Conservation (phyloP, 2,888 invertebrate genomes). For the Spisula solida region DNA sequence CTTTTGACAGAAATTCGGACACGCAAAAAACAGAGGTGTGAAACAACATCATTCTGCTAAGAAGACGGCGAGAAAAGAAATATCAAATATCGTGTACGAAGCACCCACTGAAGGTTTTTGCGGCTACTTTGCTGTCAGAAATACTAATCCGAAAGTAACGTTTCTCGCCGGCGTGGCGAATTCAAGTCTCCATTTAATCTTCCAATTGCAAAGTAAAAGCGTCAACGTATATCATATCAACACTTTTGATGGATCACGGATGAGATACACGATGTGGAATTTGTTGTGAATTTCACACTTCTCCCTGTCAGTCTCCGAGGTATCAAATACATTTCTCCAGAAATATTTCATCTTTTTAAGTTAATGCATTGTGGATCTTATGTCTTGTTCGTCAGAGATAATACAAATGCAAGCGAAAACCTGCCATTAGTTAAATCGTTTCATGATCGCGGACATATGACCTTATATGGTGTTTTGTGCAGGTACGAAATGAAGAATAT, state of each 20-base stretch:
- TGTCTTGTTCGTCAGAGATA: too few species aligned
- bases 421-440: too few species aligned
- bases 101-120: background rate
- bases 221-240: background rate
- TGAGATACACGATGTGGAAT: background rate
- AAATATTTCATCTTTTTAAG: too few species aligned
- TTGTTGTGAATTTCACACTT: background rate
- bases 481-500: too few species aligned
- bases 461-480: too few species aligned
- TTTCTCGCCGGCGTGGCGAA: background rate
- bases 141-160: background rate
- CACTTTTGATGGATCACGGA: background rate
- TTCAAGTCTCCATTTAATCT: background rate
- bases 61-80: conserved; percentile 50
- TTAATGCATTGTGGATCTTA: too few species aligned
- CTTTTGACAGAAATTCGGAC: conserved; percentile 37
- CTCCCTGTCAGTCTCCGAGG: background rate
- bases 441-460: too few species aligned
- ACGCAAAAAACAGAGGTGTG: background rate
- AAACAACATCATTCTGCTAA: conserved; percentile 28
- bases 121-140: conserved; percentile 11
- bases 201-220: background rate
- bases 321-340: background rate
- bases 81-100: conserved; percentile 52
- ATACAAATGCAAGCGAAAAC: too few species aligned